These are phyloP conservation scores for Tribolium madens DNA, from an alignment of 1,140 invertebrate genomes.

Conservation along the genomic window DNA sequence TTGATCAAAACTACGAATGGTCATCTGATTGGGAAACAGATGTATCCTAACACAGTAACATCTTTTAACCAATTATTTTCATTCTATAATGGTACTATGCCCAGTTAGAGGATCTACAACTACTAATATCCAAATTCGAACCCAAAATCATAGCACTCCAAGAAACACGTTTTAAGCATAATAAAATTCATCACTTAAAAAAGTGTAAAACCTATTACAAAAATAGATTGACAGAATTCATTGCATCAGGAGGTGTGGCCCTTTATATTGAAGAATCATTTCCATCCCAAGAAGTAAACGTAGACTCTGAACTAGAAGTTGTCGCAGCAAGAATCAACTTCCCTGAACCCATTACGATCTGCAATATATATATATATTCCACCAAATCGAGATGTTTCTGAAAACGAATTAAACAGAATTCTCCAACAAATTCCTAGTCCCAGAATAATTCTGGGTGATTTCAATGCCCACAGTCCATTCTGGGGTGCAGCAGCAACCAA, in stretches of 20 bases:
- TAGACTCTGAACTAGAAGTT: background rate
- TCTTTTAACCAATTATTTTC: background rate
- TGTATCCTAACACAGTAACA: too few species aligned
- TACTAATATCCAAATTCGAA: background rate
- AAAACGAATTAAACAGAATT: background rate
- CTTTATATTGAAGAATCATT: background rate
- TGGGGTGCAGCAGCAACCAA: constrained; percentile 11
- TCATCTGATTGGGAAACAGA: too few species aligned
- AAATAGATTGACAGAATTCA: too few species aligned
- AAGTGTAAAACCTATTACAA: too few species aligned
- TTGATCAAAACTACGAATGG: too few species aligned
- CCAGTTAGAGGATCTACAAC: background rate
- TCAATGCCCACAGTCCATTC: background rate
- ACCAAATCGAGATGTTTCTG: background rate
- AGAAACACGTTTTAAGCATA: background rate
- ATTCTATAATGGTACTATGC: background rate
- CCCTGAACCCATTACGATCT: background rate
- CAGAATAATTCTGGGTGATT: constrained; percentile 21
- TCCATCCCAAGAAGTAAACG: background rate
- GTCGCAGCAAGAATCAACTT: background rate
- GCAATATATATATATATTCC: constrained; percentile 28
- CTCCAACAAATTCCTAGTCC: background rate
- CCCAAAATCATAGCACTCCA: background rate
- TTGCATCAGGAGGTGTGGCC: constrained; percentile 34
- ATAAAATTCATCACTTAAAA: background rate